Evolutionary conservation across 2,113 vertebrate species (phyloP).

Genomic region (Ammodramus savannarum): DNA sequence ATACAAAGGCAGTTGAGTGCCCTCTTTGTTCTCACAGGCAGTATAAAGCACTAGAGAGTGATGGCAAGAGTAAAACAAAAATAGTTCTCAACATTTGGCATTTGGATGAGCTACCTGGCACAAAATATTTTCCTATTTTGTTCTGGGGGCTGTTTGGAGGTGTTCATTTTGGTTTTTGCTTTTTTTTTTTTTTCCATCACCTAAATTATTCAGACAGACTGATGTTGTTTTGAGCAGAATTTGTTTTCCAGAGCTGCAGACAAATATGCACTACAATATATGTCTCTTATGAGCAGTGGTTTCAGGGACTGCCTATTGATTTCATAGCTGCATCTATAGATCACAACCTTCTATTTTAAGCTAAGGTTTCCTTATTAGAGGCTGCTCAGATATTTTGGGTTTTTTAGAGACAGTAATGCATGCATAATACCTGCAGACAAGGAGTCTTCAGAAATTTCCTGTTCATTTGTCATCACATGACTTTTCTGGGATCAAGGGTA

Average conservation of each 20-base stretch:
- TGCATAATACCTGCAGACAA: neutral
- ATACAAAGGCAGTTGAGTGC: neutral
- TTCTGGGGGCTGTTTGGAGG: fast-evolving
- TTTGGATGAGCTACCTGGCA: neutral
- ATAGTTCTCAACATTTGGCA: neutral
- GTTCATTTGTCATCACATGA: neutral
- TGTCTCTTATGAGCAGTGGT: neutral
- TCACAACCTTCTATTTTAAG: neutral
- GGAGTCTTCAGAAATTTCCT: neutral
- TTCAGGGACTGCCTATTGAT: neutral
- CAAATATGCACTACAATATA: neutral
- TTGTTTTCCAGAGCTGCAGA: neutral
- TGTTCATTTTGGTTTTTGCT: neutral
- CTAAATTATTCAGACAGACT: neutral
- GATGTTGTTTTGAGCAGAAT: neutral
- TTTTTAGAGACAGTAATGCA: neutral
- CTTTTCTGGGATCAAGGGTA: neutral
- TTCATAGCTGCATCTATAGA: neutral
- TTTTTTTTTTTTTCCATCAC: neutral
- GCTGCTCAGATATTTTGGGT: neutral
- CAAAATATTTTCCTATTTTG: neutral
- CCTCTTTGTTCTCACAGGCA: neutral
- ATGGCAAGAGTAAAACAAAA: neutral
- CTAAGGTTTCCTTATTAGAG: neutral
- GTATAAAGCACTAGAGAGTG: neutral